A percentile compares a stretch with the other conserved stretches of the same genome.
These are phyloP conservation scores for Plectus sambesii DNA, from an alignment of 1,140 invertebrate genomes.

Conservation along the genomic window DNA sequence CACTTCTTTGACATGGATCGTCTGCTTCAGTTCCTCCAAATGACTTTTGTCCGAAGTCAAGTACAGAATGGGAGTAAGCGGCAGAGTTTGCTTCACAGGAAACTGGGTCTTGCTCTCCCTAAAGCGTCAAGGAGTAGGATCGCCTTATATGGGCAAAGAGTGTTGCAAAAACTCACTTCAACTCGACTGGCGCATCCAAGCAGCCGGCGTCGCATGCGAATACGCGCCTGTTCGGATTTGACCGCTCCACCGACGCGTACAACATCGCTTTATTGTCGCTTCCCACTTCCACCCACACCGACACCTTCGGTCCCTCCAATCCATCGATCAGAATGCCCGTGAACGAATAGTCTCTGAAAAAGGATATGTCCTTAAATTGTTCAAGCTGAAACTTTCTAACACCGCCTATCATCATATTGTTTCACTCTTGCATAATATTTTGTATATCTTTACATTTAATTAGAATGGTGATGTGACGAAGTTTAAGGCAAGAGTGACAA, in stretches of 20 bases:
- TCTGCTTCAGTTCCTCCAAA: constrained; percentile 76
- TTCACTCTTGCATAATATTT: no score
- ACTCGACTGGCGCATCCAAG: constrained; percentile 25
- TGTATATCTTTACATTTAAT: no score
- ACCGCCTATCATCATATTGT: no score
- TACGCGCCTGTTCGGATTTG: constrained; percentile 10
- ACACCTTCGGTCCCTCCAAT: constrained; percentile 15
- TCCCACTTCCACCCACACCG: constrained; percentile 24
- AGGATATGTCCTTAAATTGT: no score
- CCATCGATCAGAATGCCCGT: constrained; percentile 16
- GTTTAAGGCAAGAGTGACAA: no score
- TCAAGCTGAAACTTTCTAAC: no score
- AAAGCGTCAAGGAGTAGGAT: constrained; percentile 5
- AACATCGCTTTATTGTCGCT: constrained; percentile 33
- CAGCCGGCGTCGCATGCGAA: constrained; percentile 38
- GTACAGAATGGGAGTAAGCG: constrained; percentile 78
- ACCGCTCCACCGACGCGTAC: constrained; percentile 13
- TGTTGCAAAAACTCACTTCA: background rate
- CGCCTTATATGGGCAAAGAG: background rate
- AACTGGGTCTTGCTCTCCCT: constrained; percentile 15
- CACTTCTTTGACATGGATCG: constrained; percentile 78
- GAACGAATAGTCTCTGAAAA: no score
- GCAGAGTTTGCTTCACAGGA: constrained; percentile 84
- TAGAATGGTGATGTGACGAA: no score
- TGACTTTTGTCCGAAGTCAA: constrained; percentile 77